Percentiles rank a stretch among this genome's conserved stretches.
Evolutionary conservation across 2,888 invertebrate species (phyloP).

Genomic region (Cyrtodaria siliqua): DNA sequence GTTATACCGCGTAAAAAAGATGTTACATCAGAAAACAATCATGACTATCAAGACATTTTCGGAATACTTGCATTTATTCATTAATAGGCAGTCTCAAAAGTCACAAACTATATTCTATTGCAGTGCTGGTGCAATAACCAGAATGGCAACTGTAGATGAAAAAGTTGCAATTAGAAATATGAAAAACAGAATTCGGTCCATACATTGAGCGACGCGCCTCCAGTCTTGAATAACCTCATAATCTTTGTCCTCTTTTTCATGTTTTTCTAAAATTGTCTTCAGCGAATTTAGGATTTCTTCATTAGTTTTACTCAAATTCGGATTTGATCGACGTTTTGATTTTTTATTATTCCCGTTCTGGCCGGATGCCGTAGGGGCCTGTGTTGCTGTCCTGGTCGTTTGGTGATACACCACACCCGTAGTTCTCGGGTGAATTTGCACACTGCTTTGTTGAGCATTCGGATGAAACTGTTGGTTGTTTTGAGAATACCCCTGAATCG

Average conservation of each 20-base stretch:
- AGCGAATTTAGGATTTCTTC: slow-evolving; percentile 86
- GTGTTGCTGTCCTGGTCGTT: no score
- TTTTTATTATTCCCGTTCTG: slow-evolving; percentile 41
- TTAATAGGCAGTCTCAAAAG: no score
- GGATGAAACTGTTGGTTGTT: slow-evolving; percentile 17
- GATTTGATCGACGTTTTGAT: slow-evolving; percentile 44
- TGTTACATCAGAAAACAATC: no score
- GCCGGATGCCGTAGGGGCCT: not conserved
- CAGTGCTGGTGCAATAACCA: slow-evolving; percentile 86
- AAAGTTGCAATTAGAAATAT: slow-evolving; percentile 87
- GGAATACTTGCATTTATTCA: no score
- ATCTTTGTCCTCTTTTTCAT: slow-evolving; percentile 85
- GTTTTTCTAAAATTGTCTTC: slow-evolving; percentile 86
- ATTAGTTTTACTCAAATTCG: slow-evolving; percentile 75
- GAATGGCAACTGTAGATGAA: slow-evolving; percentile 86
- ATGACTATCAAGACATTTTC: no score
- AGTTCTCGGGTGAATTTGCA: slow-evolving; percentile 6
- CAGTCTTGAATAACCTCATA: slow-evolving; percentile 87
- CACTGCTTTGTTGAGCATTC: not conserved
- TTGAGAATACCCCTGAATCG: slow-evolving; percentile 5
- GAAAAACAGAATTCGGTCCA: slow-evolving; percentile 88
- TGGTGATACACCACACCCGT: slow-evolving; percentile 12
- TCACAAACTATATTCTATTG: slow-evolving; percentile 3
- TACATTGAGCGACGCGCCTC: slow-evolving; percentile 87
- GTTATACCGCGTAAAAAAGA: no score